Base-by-base conservation (phyloP, 2,888 invertebrate species). In the Pristionchus fissidentatus region DNA sequence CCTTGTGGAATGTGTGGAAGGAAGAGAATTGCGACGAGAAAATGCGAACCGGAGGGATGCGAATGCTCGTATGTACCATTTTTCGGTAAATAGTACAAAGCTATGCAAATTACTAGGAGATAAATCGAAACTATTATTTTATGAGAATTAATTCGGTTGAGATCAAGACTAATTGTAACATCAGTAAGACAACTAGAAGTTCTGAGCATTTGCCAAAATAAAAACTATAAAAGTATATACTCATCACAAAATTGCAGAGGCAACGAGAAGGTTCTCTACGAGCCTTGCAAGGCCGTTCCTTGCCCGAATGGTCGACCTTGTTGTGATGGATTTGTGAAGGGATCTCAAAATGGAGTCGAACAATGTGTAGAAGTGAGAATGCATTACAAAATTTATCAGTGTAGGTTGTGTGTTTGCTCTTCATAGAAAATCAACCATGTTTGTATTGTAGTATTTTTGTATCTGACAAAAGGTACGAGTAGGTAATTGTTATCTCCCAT, bases 1-100 rank as follows among this genome's bases (percentile, higher is more conserved):
- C 7, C 38, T 3, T 73, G 73, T 46, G 73, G 73, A 73, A 73
- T 73, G 73, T 73, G 73, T 29, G 73, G 73, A 8, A 46, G 43
- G 73, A 73, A 26, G 46, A 26, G 10, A 29, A 26, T 73, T 2
- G 73, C 43, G 26, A 46, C 73, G 43, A 41, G 73, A 46, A 41
- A 73, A 43, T 73, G 73, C 15, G 26, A 46, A 29, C 73, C 73
- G 13, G 73, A 43, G 26, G 10, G 38, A 15, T 73, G 73, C 46
- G 73, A 46, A 26, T 73, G 73, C 73, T 41, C 41, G 73, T 73
- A 5, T 26, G 73, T 43, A 38, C 49, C n/a, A n/a, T n/a, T n/a
- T n/a, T n/a, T n/a, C n/a, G n/a, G 8, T 15, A n/a, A n/a, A n/a
- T n/a, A n/a, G n/a, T n/a, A n/a, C n/a, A n/a, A n/a, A n/a, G n/a